Conservation (phyloP, 2,797 vertebrate genomes). For the Ispidina lecontei region DNA sequence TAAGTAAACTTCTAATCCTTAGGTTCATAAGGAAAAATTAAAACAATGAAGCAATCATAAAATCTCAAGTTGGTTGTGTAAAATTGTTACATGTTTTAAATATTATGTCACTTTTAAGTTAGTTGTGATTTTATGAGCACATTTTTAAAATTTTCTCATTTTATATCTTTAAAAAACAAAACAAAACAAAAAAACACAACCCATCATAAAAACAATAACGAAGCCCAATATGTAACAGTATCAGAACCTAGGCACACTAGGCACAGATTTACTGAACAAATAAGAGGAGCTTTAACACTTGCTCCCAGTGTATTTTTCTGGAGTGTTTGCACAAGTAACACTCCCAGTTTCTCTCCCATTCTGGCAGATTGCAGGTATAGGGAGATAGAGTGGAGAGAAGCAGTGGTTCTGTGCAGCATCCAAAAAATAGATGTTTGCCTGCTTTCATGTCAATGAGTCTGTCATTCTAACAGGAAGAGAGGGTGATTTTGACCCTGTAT, state of each 20-base stretch:
- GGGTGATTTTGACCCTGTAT: not conserved
- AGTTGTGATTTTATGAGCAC: accelerated
- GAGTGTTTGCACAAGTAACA: not conserved
- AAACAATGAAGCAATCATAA: not conserved
- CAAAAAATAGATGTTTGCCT: not conserved
- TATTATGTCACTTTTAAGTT: not conserved
- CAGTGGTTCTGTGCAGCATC: not conserved
- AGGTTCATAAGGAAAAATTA: not conserved
- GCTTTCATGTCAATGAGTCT: not conserved
- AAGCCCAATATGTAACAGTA: not conserved
- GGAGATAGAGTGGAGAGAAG: not conserved
- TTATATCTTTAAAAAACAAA: not conserved
- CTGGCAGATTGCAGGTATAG: not conserved
- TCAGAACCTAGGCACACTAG: not conserved
- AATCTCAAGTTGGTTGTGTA: not conserved
- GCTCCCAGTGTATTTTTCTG: not conserved
- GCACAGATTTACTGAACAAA: not conserved
- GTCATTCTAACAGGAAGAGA: not conserved
- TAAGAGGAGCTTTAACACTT: not conserved
- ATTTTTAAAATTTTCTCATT: not conserved
- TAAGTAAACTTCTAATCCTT: not conserved
- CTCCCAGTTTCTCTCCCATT: not conserved
- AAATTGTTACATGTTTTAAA: not conserved
- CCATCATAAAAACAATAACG: not conserved
- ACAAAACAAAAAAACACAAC: not conserved